Conservation (phyloP, 2,888 invertebrate genomes). For the Cactoblastis cactorum region DNA sequence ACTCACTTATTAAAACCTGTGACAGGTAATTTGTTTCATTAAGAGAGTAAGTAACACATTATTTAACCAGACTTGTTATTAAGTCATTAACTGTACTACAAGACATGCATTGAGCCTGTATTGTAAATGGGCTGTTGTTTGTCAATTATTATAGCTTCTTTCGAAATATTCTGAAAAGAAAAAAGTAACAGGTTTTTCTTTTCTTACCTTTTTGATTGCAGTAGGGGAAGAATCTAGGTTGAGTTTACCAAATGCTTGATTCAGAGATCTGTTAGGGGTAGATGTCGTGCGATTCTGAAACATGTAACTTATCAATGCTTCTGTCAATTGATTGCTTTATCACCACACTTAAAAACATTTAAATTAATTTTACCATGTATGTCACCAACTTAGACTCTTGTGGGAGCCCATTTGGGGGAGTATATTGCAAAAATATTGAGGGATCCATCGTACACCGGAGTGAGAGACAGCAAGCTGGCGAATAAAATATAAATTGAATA, state of each 20-base stretch:
- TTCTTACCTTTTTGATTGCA: constrained; percentile 50
- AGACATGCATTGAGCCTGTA: too few species aligned
- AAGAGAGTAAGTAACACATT: background rate
- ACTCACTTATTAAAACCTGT: constrained; percentile 59
- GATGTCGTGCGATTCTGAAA: constrained; percentile 61
- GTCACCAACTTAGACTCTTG: constrained; percentile 92
- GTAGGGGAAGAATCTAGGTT: constrained; percentile 58
- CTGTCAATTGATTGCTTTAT: background rate
- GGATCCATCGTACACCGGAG: constrained; percentile 83
- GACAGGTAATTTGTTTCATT: background rate
- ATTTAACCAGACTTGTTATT: too few species aligned
- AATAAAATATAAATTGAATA: constrained; percentile 26
- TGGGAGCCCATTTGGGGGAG: constrained; percentile 86
- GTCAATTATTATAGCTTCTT: too few species aligned
- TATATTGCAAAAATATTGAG: constrained; percentile 82
- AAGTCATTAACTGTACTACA: too few species aligned
- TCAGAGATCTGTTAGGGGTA: constrained; percentile 50
- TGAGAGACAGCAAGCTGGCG: constrained; percentile 41
- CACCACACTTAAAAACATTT: background rate
- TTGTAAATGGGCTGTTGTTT: too few species aligned
- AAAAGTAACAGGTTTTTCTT: too few species aligned
- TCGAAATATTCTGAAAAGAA: background rate
- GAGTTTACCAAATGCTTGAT: constrained; percentile 52
- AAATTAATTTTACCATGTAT: constrained; percentile 87
- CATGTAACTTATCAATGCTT: background rate